A percentile compares a stretch with the other conserved stretches of the same genome.
These are phyloP conservation scores for Drosophila athabasca DNA, from an alignment of 1,140 invertebrate species.

Conservation along the genomic window DNA sequence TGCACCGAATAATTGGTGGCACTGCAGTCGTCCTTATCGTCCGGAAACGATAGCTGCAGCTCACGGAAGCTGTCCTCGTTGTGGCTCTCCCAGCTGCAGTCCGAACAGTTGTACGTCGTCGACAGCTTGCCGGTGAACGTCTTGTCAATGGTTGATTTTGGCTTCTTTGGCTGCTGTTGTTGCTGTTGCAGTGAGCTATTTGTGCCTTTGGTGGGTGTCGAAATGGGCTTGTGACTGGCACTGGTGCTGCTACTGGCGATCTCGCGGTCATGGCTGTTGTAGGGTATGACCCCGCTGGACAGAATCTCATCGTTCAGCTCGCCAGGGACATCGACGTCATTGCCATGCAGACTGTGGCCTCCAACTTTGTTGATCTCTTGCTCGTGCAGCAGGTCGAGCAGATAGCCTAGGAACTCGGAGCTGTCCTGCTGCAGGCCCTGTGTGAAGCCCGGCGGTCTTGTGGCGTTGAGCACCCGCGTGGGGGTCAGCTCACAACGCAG, in stretches of 20 bases:
- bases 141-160: constrained; percentile 86
- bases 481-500: constrained; percentile 88
- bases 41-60: constrained; percentile 91
- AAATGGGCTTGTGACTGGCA: constrained; percentile 10
- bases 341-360: constrained; percentile 8
- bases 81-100: constrained; percentile 88
- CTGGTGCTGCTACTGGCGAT: constrained; percentile 14
- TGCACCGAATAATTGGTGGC: constrained; percentile 86
- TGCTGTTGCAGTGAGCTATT: constrained; percentile 13
- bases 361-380: constrained; percentile 85
- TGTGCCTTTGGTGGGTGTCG: constrained; percentile 43
- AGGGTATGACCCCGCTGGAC: constrained; percentile 66
- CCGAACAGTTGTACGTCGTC: constrained; percentile 89
- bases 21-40: constrained; percentile 84
- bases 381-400: constrained; percentile 89
- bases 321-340: constrained; percentile 13
- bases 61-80: constrained; percentile 91
- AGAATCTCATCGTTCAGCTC: constrained; percentile 41
- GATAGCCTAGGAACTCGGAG: constrained; percentile 92
- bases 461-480: constrained; percentile 87
- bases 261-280: constrained; percentile 64
- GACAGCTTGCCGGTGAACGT: constrained; percentile 90
- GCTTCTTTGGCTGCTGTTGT: constrained; percentile 37
- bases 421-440: constrained; percentile 92
- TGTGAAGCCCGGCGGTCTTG: constrained; percentile 90